A percentile compares a stretch with the other conserved stretches of the same genome.
These are phyloP conservation scores for Gymnobelideus leadbeateri DNA, from an alignment of 2,113 vertebrate genomes.

Conservation along the genomic window DNA sequence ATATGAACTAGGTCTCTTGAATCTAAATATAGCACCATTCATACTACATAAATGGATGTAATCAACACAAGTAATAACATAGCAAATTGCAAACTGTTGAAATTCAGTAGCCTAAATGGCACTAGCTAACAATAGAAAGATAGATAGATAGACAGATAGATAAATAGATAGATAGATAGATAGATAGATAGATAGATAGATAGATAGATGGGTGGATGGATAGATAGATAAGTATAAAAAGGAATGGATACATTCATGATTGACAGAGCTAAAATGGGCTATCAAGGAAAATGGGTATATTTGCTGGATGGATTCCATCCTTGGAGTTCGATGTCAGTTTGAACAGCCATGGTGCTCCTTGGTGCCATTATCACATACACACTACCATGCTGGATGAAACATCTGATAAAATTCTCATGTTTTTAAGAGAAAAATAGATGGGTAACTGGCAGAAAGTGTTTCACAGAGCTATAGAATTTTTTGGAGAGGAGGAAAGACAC, in stretches of 20 bases:
- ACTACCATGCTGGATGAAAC: background rate
- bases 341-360: background rate
- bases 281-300: background rate
- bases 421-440: background rate
- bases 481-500: background rate
- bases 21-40: background rate
- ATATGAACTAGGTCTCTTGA: background rate
- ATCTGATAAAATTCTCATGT: background rate
- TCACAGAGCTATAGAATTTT: background rate
- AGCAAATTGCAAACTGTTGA: background rate
- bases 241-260: background rate
- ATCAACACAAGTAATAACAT: background rate
- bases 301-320: background rate
- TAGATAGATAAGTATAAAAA: background rate
- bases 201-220: no score
- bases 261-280: background rate
- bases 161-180: no score
- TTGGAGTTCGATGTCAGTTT: background rate
- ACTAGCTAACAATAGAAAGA: background rate
- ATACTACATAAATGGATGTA: background rate
- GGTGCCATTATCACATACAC: background rate
- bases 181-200: no score
- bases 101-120: background rate
- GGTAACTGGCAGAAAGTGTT: background rate
- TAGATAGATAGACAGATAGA: no score